Base-by-base conservation (phyloP, 2,888 invertebrate species). In the Nesidiocoris tenuis region DNA sequence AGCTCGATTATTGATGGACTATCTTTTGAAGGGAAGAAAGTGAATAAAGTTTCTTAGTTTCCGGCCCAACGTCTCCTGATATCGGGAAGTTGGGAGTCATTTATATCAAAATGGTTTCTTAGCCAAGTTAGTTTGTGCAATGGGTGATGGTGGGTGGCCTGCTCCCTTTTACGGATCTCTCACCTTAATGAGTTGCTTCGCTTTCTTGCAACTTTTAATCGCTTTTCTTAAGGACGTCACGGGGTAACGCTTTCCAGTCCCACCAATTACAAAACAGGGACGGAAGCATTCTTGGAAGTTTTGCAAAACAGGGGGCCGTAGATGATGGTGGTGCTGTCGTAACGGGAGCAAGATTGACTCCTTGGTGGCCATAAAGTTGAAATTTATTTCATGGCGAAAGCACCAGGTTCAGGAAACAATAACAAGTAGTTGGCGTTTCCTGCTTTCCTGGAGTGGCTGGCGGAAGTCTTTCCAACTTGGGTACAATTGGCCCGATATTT, bases 161-260 rank as follows among this genome's bases (percentile, higher is more conserved):
- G n/a, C 59, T 59, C 3, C 72, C 63, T 63, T 72, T 39, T 72
- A 72, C 72, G 72, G 65, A 74, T 65, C 64, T 74, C 61, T 74
- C 64, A 74, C 74, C 74, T 74, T 74, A 74, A 74, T 74, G 74
- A 74, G 74, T 74, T 74, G 64, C 74, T 66, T 74, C 74, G 65
- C 74, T 66, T 66, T 66, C 55, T 24, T 39, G 65, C 65, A 74
- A 74, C 74, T 74, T 74, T 74, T 74, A 74, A 74, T 74, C 74
- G 74, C 74, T 74, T 74, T 74, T 74, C 74, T 74, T 74, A 74
- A 74, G 22, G 74, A 74, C 65, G 74, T 74, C 74, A 65, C 65
- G 65, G 65, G 25, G 39, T 74, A 57, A 55, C 74, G 64, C 65
- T 74, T 18, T 24, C 17, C 68, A 66, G 74, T 24, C 63, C 61